These are phyloP conservation scores for Urosaurus nigricauda DNA, from an alignment of 2,797 vertebrate species.

Conservation along the genomic window DNA sequence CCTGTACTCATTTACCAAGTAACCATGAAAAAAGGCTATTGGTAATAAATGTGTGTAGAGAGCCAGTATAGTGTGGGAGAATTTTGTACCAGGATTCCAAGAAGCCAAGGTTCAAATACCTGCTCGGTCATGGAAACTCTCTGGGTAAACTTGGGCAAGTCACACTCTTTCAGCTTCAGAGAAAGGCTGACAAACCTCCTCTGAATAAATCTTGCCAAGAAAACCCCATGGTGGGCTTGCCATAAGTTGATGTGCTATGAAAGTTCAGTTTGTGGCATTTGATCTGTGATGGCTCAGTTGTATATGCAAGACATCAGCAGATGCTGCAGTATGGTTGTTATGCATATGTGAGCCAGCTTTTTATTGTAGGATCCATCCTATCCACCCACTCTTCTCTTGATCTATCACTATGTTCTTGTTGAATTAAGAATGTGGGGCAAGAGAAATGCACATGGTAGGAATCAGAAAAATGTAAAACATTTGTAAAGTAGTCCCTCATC, in stretches of 20 bases:
- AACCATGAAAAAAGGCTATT: neutral
- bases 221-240: too few species aligned
- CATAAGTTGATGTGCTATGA: neutral
- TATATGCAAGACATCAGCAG: neutral
- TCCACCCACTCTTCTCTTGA: neutral
- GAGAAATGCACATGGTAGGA: neutral
- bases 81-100: too few species aligned
- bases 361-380: neutral
- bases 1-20: neutral
- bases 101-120: too few species aligned
- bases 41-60: too few species aligned
- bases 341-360: neutral
- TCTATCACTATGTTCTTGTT: neutral
- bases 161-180: too few species aligned
- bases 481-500: too few species aligned
- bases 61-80: too few species aligned
- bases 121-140: too few species aligned
- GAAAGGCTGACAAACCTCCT: too few species aligned
- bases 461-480: constrained; percentile 1
- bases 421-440: neutral
- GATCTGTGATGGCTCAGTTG: neutral
- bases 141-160: too few species aligned
- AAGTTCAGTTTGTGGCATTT: neutral
- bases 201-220: too few species aligned
- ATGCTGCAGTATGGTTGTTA: neutral